Evolutionary conservation across 1,140 invertebrate species (phyloP), one percentile per base, ranked within the genome.

Genomic region (Lordiphosa mommai): DNA sequence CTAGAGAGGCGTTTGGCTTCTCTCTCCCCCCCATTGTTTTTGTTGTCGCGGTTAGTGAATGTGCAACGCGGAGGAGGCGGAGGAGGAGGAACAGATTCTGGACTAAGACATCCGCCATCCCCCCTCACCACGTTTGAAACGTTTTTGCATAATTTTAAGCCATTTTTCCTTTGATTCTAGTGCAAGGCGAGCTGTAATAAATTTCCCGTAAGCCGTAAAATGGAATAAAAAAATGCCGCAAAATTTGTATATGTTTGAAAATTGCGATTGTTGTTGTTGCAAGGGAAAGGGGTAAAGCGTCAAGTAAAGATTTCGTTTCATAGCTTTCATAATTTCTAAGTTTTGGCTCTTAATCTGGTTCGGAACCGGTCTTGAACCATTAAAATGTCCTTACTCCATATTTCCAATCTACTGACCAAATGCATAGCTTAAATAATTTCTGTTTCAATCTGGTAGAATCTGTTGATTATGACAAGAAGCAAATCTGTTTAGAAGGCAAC

Each of bases 131-230:
- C 38, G 34, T 38, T 48, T 36, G 10, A 49, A 2, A 52, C 53
- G 48, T 48, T 59, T 60, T 73, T 72, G 37, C 30, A 29, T 72
- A 71, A 14, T 72, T 60, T 72, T 72, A 59, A 64, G 53, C 38
- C 50, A 49, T 37, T 27, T 27, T 60, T 27, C 16, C 40, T 23
- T 7, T 34, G 29, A 59, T 65, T 61, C 41, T 37, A 29, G 59
- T 52, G 49, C 23, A 8, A 33, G 27, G 56, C 49, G 23, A 52
- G 27, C 43, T 30, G 41, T 40, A 30, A 48, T 40, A 70, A 79
- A 69, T 80, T 80, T 43, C 48, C 41, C 63, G 74, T 80, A 47
- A 12, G 32, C 56, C 63, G 64, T 68, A 41, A 8, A 43, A 37
- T 27, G 43, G 12, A 66, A 57, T 37, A 65, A 44, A 34, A 48